Conservation (phyloP, 1,140 invertebrate species). For the Psix sp. region DNA sequence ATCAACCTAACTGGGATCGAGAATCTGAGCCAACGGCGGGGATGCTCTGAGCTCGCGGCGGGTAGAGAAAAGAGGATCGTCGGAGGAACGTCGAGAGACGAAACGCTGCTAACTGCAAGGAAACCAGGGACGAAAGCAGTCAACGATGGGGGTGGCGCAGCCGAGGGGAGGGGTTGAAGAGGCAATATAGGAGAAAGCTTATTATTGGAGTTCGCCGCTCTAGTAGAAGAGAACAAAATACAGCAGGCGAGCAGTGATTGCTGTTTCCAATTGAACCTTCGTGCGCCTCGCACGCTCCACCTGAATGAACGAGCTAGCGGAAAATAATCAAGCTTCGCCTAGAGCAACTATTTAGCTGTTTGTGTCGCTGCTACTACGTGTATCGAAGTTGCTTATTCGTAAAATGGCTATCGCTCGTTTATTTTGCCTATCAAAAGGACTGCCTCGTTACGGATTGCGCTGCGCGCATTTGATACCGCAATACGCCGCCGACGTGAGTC, state of each 20-base stretch:
- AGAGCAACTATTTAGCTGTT: slow-evolving; percentile 71
- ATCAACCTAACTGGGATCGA: slow-evolving; percentile 59
- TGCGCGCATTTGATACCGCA: slow-evolving; percentile 37
- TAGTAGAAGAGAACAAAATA: slow-evolving; percentile 76
- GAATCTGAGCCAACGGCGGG: slow-evolving; percentile 18
- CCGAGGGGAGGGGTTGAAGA: slow-evolving; percentile 68
- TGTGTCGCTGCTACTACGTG: slow-evolving; percentile 53
- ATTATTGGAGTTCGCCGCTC: slow-evolving; percentile 77
- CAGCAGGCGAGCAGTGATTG: slow-evolving; percentile 77
- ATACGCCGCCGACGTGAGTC: slow-evolving; percentile 39
- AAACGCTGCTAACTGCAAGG: slow-evolving; percentile 60
- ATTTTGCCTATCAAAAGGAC: slow-evolving; percentile 53
- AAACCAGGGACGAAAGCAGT: slow-evolving; percentile 54
- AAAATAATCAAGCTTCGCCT: slow-evolving; percentile 77
- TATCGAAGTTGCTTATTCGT: slow-evolving; percentile 53
- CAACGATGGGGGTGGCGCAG: slow-evolving; percentile 40
- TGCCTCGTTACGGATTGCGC: slow-evolving; percentile 30
- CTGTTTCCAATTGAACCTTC: slow-evolving; percentile 78
- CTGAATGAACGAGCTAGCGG: slow-evolving; percentile 77
- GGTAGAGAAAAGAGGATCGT: slow-evolving; percentile 54
- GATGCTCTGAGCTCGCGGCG: slow-evolving; percentile 24
- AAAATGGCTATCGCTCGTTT: slow-evolving; percentile 50
- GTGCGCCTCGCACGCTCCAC: slow-evolving; percentile 71
- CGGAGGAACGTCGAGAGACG: slow-evolving; percentile 58
- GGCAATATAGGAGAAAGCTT: slow-evolving; percentile 78